Percentiles rank a stretch among this genome's conserved stretches.
Evolutionary conservation across 2,888 invertebrate species (phyloP).

Genomic region (Ferdinandea cuprea): DNA sequence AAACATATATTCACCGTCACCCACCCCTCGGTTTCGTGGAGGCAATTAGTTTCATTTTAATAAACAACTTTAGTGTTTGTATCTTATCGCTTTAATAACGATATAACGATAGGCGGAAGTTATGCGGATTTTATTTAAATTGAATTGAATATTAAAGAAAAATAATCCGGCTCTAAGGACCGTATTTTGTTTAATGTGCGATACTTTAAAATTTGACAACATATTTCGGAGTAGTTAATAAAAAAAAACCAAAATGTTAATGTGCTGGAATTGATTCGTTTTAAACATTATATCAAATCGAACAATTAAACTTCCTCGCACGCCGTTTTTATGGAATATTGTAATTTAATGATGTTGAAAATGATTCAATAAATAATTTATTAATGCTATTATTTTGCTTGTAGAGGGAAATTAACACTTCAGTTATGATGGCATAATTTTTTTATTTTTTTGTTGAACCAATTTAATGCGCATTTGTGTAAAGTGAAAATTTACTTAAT

Average conservation of each 20-base stretch:
- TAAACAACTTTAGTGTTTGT: conserved; percentile 52
- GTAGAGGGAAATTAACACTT: no score
- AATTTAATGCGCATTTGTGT: no score
- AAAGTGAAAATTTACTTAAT: no score
- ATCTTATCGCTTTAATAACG: conserved; percentile 10
- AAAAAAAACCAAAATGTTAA: not conserved
- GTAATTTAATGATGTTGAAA: not conserved
- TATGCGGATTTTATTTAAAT: not conserved
- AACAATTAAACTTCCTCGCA: not conserved
- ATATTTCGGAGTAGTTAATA: not conserved
- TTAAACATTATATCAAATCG: conserved; percentile 18
- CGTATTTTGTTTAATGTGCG: not conserved
- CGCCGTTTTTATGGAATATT: not conserved
- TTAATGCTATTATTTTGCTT: no score
- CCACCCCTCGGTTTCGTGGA: conserved; percentile 12
- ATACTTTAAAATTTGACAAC: not conserved
- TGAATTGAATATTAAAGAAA: not conserved
- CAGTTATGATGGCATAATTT: no score
- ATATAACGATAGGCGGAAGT: conserved; percentile 6
- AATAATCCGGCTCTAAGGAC: not conserved
- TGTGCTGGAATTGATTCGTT: conserved; percentile 1
- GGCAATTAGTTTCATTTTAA: conserved; percentile 70
- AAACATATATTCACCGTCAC: not conserved
- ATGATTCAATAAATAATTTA: not conserved
- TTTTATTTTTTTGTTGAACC: no score